Percentiles rank a stretch among this genome's conserved stretches.
These are phyloP conservation scores for Drosophila willistoni DNA, from an alignment of 1,140 invertebrate species.

Conservation along the genomic window DNA sequence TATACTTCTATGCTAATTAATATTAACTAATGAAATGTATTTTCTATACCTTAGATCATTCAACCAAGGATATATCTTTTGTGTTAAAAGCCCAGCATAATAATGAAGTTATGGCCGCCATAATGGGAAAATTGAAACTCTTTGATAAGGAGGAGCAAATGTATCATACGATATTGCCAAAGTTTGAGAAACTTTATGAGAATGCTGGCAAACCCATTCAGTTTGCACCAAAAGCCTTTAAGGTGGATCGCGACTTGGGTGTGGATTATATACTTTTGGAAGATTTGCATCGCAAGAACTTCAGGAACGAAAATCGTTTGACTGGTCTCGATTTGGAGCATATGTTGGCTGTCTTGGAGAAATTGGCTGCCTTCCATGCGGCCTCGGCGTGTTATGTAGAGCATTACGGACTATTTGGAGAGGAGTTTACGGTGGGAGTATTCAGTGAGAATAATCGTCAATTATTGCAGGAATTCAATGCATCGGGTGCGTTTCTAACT, in stretches of 20 bases:
- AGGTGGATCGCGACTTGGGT: conserved; percentile 67
- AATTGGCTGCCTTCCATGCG: conserved; percentile 85
- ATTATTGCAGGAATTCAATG: conserved; percentile 73
- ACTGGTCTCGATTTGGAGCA: conserved; percentile 84
- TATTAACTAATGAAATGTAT: not conserved
- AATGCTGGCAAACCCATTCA: conserved; percentile 60
- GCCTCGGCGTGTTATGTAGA: conserved; percentile 80
- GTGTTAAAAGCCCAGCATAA: conserved; percentile 66
- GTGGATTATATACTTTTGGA: conserved; percentile 83
- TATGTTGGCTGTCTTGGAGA: conserved; percentile 83
- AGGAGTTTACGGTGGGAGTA: conserved; percentile 70
- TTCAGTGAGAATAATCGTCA: conserved; percentile 66
- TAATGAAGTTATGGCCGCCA: conserved; percentile 61
- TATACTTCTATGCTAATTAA: not conserved
- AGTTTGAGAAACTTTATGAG: conserved; percentile 69
- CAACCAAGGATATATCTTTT: conserved; percentile 55
- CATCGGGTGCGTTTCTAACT: conserved; percentile 59
- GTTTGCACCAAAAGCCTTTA: conserved; percentile 70
- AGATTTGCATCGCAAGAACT: conserved; percentile 84
- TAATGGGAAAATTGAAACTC: conserved; percentile 56
- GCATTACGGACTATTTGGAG: conserved; percentile 64
- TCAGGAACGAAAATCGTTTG: conserved; percentile 85
- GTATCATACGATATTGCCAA: conserved; percentile 70
- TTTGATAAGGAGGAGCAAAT: conserved; percentile 75
- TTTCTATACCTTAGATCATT: conserved; percentile 42